A percentile compares a stretch with the other conserved stretches of the same genome.
Conservation (phyloP, 2,888 invertebrate genomes). For the Pseudococcus jackbeardsleyi region DNA sequence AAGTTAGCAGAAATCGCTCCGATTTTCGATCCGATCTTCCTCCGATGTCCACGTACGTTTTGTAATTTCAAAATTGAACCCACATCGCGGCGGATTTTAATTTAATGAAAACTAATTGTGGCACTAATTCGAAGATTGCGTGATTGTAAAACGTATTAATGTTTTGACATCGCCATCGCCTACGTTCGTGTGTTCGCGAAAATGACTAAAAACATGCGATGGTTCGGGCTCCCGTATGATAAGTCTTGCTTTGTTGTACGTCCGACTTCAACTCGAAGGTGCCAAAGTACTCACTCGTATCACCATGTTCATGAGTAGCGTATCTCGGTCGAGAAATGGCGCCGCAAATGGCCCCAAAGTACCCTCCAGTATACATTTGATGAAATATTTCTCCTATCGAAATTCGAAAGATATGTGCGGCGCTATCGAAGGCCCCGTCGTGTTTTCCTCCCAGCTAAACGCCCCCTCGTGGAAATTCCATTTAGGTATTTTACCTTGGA, state of each 20-base stretch:
- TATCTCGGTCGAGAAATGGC: conserved; percentile 24
- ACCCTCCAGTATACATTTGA: conserved; percentile 57
- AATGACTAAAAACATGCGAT: conserved; percentile 40
- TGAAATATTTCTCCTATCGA: conserved; percentile 59
- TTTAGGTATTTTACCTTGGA: conserved; percentile 48
- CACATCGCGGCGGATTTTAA: conserved; percentile 20
- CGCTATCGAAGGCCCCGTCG: conserved; percentile 24
- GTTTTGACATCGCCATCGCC: conserved; percentile 14
- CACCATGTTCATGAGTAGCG: conserved; percentile 26
- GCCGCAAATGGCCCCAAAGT: not conserved
- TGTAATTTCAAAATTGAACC: not conserved
- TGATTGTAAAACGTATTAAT: conserved; percentile 36
- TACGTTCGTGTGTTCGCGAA: not conserved
- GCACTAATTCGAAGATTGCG: conserved; percentile 45
- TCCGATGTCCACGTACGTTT: not conserved
- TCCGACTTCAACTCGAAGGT: not conserved
- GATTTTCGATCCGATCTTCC: not conserved
- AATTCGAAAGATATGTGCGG: conserved; percentile 53
- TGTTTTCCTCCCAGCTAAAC: conserved; percentile 31
- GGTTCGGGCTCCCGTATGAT: conserved; percentile 3
- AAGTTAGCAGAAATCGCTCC: not conserved
- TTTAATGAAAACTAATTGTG: conserved; percentile 55
- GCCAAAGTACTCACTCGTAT: conserved; percentile 6
- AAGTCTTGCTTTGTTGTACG: conserved; percentile 14
- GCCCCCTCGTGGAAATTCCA: conserved; percentile 44